Evolutionary conservation across 2,888 invertebrate genomes (phyloP).

Genomic region (Drosophila neotestacea): DNA sequence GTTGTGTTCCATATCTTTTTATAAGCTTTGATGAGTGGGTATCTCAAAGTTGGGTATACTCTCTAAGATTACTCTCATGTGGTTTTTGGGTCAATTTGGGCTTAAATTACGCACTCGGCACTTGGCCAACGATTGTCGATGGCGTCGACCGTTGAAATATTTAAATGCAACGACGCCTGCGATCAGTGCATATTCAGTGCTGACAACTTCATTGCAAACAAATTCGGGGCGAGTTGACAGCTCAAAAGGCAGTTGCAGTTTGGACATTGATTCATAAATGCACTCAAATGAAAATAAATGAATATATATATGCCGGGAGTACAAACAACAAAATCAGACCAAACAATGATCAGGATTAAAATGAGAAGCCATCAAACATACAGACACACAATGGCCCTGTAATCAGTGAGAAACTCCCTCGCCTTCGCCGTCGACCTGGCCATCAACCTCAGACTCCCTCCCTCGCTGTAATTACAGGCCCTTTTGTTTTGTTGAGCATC

Average conservation of each 20-base stretch:
- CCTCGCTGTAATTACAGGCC: slow-evolving; percentile 55
- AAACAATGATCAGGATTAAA: slow-evolving; percentile 72
- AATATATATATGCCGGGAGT: slow-evolving; percentile 26
- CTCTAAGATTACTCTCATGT: slow-evolving; percentile 3
- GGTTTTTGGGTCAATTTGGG: slow-evolving; percentile 78
- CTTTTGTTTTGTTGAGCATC: slow-evolving; percentile 46
- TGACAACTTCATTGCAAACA: slow-evolving; percentile 72
- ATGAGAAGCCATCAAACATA: slow-evolving; percentile 48
- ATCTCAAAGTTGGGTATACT: not conserved
- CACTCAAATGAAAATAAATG: slow-evolving; percentile 48
- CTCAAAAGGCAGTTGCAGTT: slow-evolving; percentile 40
- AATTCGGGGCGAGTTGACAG: slow-evolving; percentile 44
- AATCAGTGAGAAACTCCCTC: slow-evolving; percentile 51
- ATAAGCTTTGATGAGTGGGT: no score
- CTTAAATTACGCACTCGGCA: slow-evolving; percentile 72
- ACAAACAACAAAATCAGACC: slow-evolving; percentile 60
- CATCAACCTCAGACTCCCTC: not conserved
- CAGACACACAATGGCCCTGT: slow-evolving; percentile 54
- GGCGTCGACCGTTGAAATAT: slow-evolving; percentile 40
- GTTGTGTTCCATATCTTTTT: no score
- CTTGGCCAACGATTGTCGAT: slow-evolving; percentile 65
- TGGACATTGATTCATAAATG: slow-evolving; percentile 48
- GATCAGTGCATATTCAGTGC: slow-evolving; percentile 45
- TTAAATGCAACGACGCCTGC: slow-evolving; percentile 50
- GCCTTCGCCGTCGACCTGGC: no score